Evolutionary conservation across 2,113 vertebrate genomes (phyloP), one percentile per base, ranked within the genome.

Genomic region (Marmota monax): DNA sequence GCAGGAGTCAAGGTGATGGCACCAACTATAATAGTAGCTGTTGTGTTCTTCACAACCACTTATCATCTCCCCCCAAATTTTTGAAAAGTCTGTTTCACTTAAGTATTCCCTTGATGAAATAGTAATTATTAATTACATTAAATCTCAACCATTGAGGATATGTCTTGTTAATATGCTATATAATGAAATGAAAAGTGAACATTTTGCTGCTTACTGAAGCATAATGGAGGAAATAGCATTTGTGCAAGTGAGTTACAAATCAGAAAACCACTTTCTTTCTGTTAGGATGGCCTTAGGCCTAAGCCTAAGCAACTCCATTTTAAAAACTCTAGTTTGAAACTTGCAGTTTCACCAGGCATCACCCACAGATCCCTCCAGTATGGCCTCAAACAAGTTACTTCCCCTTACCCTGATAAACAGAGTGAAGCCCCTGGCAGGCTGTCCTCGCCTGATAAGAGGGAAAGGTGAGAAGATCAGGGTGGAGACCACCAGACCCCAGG

Each of bases 1-100:
- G 61, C 13, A 13, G 14, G 11, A 87, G 18, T 63, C 78, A 13
- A n/a, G 23, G 23, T 32, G 11, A 7, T 23, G 37, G 22, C 51
- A 78, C 1, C 23, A 70, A 13, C 5, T n/a, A 1, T 3, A 20
- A 0, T 1, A 51, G 37, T 3, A 20, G 48, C 8, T 58, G 7
- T 1, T 86, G n/a, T 18, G 7, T 27, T 65, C 79, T 42, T 45
- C n/a, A 73, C 7, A 45, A 45, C 2, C 18, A 83, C 76, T 72
- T 14, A 48, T 2, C 45, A 34, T 29, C 17, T 2, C 23, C 11
- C 48, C 12, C n/a, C 34, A 72, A n/a, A 61, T 51, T 29, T 34
- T 69, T 72, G 58, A 91, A 61, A 58, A 34, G 9, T 7, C 20
- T 74, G 2, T 25, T 72, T 90, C 23, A n/a, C 20, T 10, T 42